These are phyloP conservation scores for Rhabdophis nuchalis DNA, from an alignment of 2,797 vertebrate species.

Conservation along the genomic window DNA sequence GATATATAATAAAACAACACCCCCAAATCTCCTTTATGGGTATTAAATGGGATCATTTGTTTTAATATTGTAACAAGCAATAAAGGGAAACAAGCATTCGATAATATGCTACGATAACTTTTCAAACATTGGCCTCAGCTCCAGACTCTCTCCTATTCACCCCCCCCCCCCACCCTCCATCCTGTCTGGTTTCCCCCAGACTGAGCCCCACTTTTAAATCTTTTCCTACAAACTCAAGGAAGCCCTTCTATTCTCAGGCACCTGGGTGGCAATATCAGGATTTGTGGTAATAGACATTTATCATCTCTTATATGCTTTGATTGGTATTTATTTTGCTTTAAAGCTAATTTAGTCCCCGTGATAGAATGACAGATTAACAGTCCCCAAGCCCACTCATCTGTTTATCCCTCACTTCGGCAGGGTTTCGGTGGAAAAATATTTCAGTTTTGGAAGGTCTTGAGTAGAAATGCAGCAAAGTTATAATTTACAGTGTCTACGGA, in stretches of 20 bases:
- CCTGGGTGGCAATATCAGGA: conserved; percentile 53
- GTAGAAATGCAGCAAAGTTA: neutral
- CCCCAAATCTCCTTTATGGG: neutral
- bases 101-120: neutral
- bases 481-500: neutral
- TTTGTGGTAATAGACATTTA: conserved; percentile 45
- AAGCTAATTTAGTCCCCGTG: conserved; percentile 54
- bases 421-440: conserved; percentile 30
- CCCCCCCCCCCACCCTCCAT: neutral
- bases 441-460: neutral
- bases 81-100: neutral
- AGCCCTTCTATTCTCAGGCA: conserved; percentile 2
- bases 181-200: neutral
- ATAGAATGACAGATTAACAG: conserved; percentile 64
- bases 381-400: conserved; percentile 45
- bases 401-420: conserved; percentile 44
- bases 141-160: neutral
- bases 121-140: neutral
- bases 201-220: neutral
- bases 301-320: conserved; percentile 50
- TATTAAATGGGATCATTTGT: neutral
- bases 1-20: neutral
- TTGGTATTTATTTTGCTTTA: conserved; percentile 60
- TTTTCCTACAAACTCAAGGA: neutral
- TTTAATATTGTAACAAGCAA: neutral